Conservation (phyloP, 2,888 invertebrate species). For the Agrochola lychnidis region DNA sequence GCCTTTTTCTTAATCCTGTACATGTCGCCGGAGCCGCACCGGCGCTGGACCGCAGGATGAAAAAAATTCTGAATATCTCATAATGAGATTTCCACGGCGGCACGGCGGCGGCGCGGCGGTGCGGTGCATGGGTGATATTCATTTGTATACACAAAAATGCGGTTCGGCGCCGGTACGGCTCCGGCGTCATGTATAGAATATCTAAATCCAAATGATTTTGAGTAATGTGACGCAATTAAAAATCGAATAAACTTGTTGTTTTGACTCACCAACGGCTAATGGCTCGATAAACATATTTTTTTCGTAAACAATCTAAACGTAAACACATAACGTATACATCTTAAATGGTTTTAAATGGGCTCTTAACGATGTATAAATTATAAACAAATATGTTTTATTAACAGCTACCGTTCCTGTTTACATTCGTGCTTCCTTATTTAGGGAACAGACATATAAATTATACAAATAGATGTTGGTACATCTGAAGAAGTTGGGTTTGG, state of each 20-base stretch:
- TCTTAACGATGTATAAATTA: constrained; percentile 29
- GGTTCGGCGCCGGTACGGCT: too few species aligned
- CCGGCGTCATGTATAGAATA: too few species aligned
- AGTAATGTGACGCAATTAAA: constrained; percentile 22
- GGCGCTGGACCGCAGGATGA: too few species aligned
- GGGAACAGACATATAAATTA: constrained; percentile 19
- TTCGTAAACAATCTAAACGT: constrained; percentile 50
- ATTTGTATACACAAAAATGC: too few species aligned
- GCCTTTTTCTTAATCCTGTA: not conserved
- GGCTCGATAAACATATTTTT: constrained; percentile 54
- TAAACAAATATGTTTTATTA: constrained; percentile 40
- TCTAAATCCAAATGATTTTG: not conserved
- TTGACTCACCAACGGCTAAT: constrained; percentile 32
- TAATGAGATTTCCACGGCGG: too few species aligned
- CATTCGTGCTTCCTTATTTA: constrained; percentile 12
- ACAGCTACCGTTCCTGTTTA: not conserved
- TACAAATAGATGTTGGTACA: constrained; percentile 24
- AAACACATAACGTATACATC: constrained; percentile 40
- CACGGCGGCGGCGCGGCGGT: too few species aligned
- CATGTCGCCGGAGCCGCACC: too few species aligned
- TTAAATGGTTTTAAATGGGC: constrained; percentile 18
- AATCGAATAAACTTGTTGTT: constrained; percentile 51
- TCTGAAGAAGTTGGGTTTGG: not conserved
- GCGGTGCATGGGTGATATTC: too few species aligned
- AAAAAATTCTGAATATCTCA: too few species aligned